These are phyloP conservation scores for Mycetomoellerius zeteki DNA, from an alignment of 1,140 invertebrate species.

Conservation along the genomic window DNA sequence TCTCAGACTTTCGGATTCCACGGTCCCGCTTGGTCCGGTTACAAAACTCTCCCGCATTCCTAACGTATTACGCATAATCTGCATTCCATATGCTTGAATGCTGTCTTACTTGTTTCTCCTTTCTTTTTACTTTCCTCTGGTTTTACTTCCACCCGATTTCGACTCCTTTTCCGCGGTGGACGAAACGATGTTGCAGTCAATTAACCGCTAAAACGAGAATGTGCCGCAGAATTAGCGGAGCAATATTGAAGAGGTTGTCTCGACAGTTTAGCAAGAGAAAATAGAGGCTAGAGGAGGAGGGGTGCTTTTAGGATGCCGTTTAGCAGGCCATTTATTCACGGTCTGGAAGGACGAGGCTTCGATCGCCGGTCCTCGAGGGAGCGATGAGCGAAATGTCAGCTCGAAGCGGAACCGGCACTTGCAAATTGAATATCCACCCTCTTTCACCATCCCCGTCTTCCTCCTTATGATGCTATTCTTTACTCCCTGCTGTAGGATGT, in stretches of 20 bases:
- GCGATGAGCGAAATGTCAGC: conserved; percentile 82
- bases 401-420: conserved; percentile 76
- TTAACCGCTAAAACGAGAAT: conserved; percentile 42
- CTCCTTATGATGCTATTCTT: conserved; percentile 25
- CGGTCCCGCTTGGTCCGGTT: conserved; percentile 25
- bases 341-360: conserved; percentile 64
- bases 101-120: conserved; percentile 77
- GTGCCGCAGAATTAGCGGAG: conserved; percentile 31
- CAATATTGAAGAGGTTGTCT: not conserved
- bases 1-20: conserved; percentile 44
- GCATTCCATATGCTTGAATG: conserved; percentile 79
- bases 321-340: conserved; percentile 65
- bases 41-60: conserved; percentile 61
- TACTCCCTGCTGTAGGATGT: not conserved
- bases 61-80: conserved; percentile 74
- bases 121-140: not conserved
- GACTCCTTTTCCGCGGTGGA: not conserved
- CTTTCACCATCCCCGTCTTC: conserved; percentile 13
- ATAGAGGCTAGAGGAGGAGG: not conserved
- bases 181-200: conserved; percentile 34
- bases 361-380: conserved; percentile 76
- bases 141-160: conserved; percentile 6
- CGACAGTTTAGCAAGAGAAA: conserved; percentile 34
- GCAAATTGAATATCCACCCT: conserved; percentile 81
- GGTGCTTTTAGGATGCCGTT: conserved; percentile 57